Percentiles rank a stretch among this genome's conserved stretches.
These are phyloP conservation scores for Trichomalopsis sarcophagae DNA, from an alignment of 1,140 invertebrate species.

Conservation along the genomic window DNA sequence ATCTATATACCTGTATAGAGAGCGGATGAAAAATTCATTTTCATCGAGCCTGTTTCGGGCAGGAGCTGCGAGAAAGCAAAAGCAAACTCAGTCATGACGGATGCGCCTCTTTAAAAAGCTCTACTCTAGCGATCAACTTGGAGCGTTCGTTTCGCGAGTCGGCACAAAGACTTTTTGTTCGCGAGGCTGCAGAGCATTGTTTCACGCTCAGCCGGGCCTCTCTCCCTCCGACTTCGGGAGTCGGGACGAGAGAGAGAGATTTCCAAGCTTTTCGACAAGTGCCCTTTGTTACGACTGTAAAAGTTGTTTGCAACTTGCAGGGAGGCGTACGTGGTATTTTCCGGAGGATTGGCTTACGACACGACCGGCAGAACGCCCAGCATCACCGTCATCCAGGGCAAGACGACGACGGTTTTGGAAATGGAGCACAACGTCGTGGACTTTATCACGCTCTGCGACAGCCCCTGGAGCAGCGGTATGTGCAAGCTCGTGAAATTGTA, in stretches of 20 bases:
- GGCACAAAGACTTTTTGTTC: slow-evolving; percentile 33
- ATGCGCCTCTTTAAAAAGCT: neutral
- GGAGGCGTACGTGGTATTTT: slow-evolving; percentile 95
- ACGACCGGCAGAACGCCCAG: slow-evolving; percentile 92
- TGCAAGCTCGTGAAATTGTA: too few relatives aligned
- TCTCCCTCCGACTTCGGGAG: neutral
- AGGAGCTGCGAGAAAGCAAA: neutral
- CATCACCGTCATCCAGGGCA: slow-evolving; percentile 96
- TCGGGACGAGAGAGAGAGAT: too few relatives aligned
- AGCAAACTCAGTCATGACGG: too few relatives aligned
- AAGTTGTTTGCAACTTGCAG: too few relatives aligned
- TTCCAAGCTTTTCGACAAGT: too few relatives aligned
- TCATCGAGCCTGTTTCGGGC: neutral
- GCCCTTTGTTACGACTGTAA: too few relatives aligned
- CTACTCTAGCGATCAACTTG: slow-evolving; percentile 27
- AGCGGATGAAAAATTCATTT: too few relatives aligned
- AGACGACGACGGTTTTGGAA: slow-evolving; percentile 96
- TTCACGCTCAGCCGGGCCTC: neutral
- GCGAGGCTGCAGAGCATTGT: slow-evolving; percentile 9
- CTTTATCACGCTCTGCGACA: slow-evolving; percentile 96
- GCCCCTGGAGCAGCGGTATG: slow-evolving; percentile 92
- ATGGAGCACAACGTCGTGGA: slow-evolving; percentile 99
- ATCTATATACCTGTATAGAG: too few relatives aligned
- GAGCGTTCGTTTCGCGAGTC: slow-evolving; percentile 5
- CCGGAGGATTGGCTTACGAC: slow-evolving; percentile 94